These are phyloP conservation scores for Grantiella picta DNA, from an alignment of 2,113 vertebrate genomes.

Conservation along the genomic window DNA sequence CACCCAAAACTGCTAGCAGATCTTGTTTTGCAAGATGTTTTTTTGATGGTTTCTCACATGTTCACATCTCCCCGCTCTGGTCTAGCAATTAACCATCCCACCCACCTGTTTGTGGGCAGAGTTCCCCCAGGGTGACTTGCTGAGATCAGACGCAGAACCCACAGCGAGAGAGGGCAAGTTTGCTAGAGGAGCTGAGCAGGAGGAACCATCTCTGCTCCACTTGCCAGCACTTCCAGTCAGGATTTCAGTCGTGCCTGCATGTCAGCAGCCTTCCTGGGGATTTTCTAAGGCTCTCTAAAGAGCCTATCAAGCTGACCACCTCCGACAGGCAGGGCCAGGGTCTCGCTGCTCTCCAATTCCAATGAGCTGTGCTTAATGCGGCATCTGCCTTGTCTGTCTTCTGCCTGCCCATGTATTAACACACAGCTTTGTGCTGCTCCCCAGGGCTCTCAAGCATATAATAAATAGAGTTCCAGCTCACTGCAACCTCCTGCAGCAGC, in stretches of 20 bases:
- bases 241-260: neutral
- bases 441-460: conserved; percentile 27
- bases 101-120: accelerated
- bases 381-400: conserved; percentile 57
- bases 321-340: neutral
- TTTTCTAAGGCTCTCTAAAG: conserved; percentile 33
- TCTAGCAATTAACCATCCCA: neutral
- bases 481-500: conserved; percentile 62
- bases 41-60: neutral
- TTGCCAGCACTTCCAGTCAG: neutral
- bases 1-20: neutral
- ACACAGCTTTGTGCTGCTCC: neutral
- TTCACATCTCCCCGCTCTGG: accelerated
- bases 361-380: conserved; percentile 52
- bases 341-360: conserved; percentile 32
- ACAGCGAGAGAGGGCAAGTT: neutral
- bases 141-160: neutral
- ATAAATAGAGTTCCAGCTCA: conserved; percentile 44
- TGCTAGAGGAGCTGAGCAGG: neutral
- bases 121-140: neutral
- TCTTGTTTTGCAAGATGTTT: neutral
- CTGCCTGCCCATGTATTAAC: conserved; percentile 54
- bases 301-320: conserved; percentile 24
- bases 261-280: neutral
- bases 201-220: neutral